These are phyloP conservation scores for Gnathonemus longibarbis DNA, from an alignment of 2,113 vertebrate genomes.

Conservation along the genomic window DNA sequence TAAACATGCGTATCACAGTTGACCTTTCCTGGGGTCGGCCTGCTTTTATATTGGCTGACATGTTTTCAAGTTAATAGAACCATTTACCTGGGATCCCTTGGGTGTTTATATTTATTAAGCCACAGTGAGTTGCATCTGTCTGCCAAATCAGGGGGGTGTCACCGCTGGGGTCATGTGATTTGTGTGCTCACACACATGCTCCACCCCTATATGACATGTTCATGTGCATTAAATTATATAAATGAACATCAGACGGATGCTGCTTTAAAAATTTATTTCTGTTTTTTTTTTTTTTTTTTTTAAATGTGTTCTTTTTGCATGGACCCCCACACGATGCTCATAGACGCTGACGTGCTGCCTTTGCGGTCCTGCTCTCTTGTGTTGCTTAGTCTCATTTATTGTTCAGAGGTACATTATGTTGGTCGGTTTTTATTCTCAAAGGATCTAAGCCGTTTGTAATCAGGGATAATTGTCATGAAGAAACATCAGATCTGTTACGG, in stretches of 20 bases:
- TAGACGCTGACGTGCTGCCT: constrained; percentile 28
- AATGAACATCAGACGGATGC: not conserved
- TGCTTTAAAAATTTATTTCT: not conserved
- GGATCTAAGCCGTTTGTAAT: constrained; percentile 70
- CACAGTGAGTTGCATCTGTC: constrained; percentile 74
- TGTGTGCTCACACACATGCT: constrained; percentile 37
- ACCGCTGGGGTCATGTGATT: constrained; percentile 52
- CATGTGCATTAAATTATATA: not conserved
- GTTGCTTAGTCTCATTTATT: constrained; percentile 63
- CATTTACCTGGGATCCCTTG: constrained; percentile 65
- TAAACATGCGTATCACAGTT: constrained; percentile 75
- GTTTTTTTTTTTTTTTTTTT: too few relatives aligned
- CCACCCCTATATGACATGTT: not conserved
- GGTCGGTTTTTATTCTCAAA: constrained; percentile 49
- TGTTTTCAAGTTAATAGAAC: constrained; percentile 78
- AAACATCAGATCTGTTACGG: constrained; percentile 70
- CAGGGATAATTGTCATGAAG: constrained; percentile 74
- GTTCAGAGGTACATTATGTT: constrained; percentile 63
- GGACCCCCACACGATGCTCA: too few relatives aligned
- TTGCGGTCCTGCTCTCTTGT: constrained; percentile 46
- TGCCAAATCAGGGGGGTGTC: constrained; percentile 58
- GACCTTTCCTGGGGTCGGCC: constrained; percentile 69
- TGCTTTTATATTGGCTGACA: constrained; percentile 76
- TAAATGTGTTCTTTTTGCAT: not conserved
- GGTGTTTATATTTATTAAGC: constrained; percentile 70